Evolutionary conservation across 1,140 invertebrate species (phyloP).

Genomic region (Tetramorium parvispinum): DNA sequence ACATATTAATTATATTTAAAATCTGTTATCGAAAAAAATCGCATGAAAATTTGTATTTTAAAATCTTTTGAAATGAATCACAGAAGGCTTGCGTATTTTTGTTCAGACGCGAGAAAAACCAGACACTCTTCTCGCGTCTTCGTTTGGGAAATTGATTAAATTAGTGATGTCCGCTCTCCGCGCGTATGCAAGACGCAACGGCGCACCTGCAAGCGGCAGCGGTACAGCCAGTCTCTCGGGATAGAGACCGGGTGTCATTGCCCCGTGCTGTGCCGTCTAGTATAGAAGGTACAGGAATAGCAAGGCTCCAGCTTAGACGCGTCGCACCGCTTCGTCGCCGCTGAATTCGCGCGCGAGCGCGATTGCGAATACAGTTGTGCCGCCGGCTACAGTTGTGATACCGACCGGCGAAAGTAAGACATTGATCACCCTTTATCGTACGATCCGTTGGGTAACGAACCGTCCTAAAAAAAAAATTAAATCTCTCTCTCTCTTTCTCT

Average conservation of each 20-base stretch:
- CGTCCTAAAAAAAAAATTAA: conserved; percentile 34
- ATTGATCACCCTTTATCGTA: conserved; percentile 63
- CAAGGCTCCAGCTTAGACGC: conserved; percentile 70
- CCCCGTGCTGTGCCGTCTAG: conserved; percentile 74
- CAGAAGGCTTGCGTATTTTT: neutral
- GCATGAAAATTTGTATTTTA: neutral
- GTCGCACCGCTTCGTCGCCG: conserved; percentile 70
- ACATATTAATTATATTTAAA: neutral
- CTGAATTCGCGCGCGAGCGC: conserved; percentile 38
- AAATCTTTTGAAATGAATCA: neutral
- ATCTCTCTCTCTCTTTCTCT: neutral
- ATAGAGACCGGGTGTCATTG: conserved; percentile 75
- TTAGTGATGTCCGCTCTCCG: conserved; percentile 67
- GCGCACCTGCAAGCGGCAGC: conserved; percentile 73
- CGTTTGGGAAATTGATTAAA: conserved; percentile 72
- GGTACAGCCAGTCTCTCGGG: conserved; percentile 69
- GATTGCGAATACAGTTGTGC: neutral
- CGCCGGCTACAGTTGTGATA: conserved; percentile 44
- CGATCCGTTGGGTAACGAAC: conserved; percentile 22
- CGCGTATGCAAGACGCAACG: conserved; percentile 62
- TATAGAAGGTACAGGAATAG: conserved; percentile 78
- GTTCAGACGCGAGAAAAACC: neutral
- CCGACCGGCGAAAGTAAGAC: conserved; percentile 56
- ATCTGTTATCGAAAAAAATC: neutral
- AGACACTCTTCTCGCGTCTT: neutral